Evolutionary conservation across 1,140 invertebrate species (phyloP).

Genomic region (Gryon sp.): DNA sequence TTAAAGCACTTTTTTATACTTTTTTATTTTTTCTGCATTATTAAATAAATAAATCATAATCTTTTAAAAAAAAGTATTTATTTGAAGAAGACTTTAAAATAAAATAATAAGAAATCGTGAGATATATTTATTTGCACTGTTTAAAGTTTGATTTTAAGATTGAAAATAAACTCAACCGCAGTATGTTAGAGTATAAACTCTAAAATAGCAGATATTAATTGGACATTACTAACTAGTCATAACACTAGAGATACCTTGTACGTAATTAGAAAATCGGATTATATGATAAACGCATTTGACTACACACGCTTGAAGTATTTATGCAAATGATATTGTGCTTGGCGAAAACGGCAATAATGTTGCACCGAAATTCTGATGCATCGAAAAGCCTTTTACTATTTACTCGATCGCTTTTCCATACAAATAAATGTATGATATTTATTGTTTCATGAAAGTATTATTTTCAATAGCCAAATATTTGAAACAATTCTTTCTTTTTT

Average conservation of each 20-base stretch:
- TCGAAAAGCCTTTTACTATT: slow-evolving; percentile 5
- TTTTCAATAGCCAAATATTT: too few species aligned
- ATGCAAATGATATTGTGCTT: slow-evolving; percentile 47
- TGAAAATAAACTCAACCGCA: not conserved
- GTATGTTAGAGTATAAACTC: not conserved
- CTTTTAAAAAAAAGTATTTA: too few species aligned
- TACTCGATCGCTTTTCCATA: not conserved
- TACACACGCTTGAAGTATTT: slow-evolving; percentile 49
- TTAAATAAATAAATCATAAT: too few species aligned
- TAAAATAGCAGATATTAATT: slow-evolving; percentile 26
- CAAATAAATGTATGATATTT: too few species aligned
- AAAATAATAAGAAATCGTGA: too few species aligned
- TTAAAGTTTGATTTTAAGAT: too few species aligned
- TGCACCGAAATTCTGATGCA: slow-evolving; percentile 3
- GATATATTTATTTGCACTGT: too few species aligned
- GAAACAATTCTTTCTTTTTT: too few species aligned
- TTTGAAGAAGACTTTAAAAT: too few species aligned
- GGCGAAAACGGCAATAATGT: slow-evolving; percentile 34
- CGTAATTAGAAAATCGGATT: slow-evolving; percentile 53
- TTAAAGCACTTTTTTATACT: too few species aligned
- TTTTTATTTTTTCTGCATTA: too few species aligned
- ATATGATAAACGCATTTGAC: slow-evolving; percentile 47
- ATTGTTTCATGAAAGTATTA: too few species aligned
- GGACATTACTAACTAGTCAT: slow-evolving; percentile 24
- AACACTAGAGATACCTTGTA: slow-evolving; percentile 16